Percentiles rank a stretch among this genome's conserved stretches.
Conservation (phyloP, 2,888 invertebrate species). For the Tenthredo distinguenda region DNA sequence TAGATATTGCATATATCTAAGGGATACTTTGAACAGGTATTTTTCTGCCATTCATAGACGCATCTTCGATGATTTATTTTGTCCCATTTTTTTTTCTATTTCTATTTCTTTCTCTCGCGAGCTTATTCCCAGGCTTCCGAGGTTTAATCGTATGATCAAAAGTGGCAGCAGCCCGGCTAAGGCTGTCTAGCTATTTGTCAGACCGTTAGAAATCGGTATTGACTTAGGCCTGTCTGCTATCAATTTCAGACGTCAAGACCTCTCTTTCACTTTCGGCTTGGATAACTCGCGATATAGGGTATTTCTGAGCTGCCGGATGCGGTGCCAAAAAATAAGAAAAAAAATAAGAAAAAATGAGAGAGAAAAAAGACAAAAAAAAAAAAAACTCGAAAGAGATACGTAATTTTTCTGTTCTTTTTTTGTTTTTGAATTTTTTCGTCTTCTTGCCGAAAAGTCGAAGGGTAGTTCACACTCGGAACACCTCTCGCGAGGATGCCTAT, state of each 20-base stretch:
- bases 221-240: background rate
- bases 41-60: no score
- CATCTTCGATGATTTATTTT: no score
- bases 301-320: background rate
- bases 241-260: background rate
- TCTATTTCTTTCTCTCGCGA: background rate
- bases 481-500: background rate
- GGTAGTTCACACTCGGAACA: background rate
- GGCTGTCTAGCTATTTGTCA: background rate
- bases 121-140: background rate
- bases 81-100: no score
- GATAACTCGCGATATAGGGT: background rate
- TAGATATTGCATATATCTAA: background rate
- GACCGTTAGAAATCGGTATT: background rate
- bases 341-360: background rate
- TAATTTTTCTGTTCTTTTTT: background rate
- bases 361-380: background rate
- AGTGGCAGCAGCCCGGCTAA: background rate
- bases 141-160: background rate
- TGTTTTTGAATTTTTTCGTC: background rate
- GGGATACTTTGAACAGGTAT: no score
- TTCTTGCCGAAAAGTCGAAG: background rate
- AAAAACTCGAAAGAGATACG: background rate
- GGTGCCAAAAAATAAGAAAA: background rate
- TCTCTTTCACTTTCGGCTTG: conserved; percentile 1